phyloP scores from a whole-genome alignment of 2,888 invertebrate genomes.

The Nasonovia ribisnigri region DNA sequence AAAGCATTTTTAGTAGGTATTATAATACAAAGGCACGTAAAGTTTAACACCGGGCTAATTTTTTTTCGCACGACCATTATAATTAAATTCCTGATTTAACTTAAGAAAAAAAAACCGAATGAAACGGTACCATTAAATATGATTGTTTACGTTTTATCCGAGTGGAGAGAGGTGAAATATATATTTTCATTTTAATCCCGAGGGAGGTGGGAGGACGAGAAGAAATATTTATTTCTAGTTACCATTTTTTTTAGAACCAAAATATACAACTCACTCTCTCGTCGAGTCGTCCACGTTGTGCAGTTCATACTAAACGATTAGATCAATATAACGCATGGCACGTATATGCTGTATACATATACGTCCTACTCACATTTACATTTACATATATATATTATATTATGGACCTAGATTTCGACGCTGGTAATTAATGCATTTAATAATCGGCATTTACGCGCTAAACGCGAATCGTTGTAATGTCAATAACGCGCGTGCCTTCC shows the following conservation, averaged over 20 bases:
- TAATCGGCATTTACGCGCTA: not conserved
- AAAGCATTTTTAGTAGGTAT: not conserved
- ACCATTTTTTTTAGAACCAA: not conserved
- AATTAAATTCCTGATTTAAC: constrained; percentile 7
- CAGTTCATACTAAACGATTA: too few relatives aligned
- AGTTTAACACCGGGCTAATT: not conserved
- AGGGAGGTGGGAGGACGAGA: not conserved
- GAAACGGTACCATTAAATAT: not conserved
- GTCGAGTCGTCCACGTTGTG: too few relatives aligned
- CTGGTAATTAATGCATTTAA: not conserved
- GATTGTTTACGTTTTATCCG: not conserved
- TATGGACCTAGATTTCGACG: not conserved
- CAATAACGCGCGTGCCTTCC: not conserved
- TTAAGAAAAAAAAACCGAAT: not conserved
- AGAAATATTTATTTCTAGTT: not conserved
- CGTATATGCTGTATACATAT: too few relatives aligned
- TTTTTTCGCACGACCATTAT: not conserved
- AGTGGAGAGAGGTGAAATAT: not conserved
- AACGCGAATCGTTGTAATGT: not conserved
- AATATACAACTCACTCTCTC: too few relatives aligned
- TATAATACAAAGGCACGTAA: not conserved
- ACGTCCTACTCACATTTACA: too few relatives aligned
- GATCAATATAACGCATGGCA: not conserved
- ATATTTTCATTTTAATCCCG: not conserved
- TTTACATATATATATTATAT: too few relatives aligned